Evolutionary conservation across 1,140 invertebrate genomes (phyloP), one percentile per base, ranked within the genome.

Genomic region (Ostrea edulis): DNA sequence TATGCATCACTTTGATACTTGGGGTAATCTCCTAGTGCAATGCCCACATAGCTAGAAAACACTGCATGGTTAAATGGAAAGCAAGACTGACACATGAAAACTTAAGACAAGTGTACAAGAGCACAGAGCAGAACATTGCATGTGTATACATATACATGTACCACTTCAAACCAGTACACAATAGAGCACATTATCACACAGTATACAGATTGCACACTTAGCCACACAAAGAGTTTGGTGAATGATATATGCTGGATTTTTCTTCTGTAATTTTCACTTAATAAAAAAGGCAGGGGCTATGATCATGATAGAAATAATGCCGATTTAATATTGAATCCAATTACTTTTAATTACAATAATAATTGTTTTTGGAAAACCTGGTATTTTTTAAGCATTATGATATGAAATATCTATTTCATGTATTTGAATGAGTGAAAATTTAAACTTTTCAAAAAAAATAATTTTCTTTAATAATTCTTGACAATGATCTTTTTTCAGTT

Each of bases 21-120:
- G 22, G 91, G 93, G 90, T 94, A 94, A 22, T 87, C 77, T 82
- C 93, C 92, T 68, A 94, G 90, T 54, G 93, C 93, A 51, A 94
- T 92, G 58, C 86, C 87, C 77, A 93, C 77, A 92, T 91, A 94
- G 87, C 93, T 94, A 90, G 55, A 92, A 91, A 52, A 83, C 82
- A 83, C 82, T 12, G 84, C 65, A 51, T 62, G 44, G n/a, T 85
- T 82, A 62, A n/a, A 12, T 81, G 62, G 62, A 62, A 62, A 58
- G 65, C 29, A 2, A 68, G 35, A 77, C 58, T 71, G 35, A 20
- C 65, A 68, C 85, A 62, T 51, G n/a, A 25, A n/a, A n/a, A 53
- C 14, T 77, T 17, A 62, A 62, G 25, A 77, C 22, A 77, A 29
- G 68, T 77, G 68, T 29, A 77, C 68, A 77, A 77, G 17, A 62